phyloP scores from a whole-genome alignment of 2,797 vertebrate species.

The Antrozous pallidus region DNA sequence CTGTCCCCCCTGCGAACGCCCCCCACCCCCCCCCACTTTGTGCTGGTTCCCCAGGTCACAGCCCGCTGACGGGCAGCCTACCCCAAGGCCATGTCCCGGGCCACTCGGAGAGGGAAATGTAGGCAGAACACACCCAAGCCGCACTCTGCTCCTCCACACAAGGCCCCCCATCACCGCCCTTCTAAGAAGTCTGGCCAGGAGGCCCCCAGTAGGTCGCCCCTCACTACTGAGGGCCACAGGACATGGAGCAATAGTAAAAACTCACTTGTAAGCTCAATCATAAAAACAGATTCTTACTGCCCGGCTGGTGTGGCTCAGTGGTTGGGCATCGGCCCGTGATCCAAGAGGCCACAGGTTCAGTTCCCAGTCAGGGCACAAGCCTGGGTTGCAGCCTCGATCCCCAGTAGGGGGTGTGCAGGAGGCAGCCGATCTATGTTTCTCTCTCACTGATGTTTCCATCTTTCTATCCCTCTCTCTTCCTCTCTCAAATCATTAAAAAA shows the following conservation, averaged over 20 bases:
- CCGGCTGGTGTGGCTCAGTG: too few relatives aligned
- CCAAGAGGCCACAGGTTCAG: too few relatives aligned
- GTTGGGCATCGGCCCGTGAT: too few relatives aligned
- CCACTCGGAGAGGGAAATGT: neutral
- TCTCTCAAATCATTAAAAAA: neutral
- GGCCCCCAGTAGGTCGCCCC: neutral
- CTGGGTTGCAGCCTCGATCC: too few relatives aligned
- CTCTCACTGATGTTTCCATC: too few relatives aligned
- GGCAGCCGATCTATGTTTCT: too few relatives aligned
- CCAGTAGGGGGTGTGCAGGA: too few relatives aligned
- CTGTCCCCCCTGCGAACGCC: too few relatives aligned
- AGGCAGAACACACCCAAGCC: neutral
- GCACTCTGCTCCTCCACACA: neutral
- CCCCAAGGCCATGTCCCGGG: neutral
- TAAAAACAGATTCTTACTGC: neutral
- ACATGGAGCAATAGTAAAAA: neutral
- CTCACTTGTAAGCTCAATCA: neutral
- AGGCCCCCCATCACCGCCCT: neutral
- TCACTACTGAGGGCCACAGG: neutral
- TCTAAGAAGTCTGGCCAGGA: neutral
- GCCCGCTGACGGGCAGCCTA: accelerated
- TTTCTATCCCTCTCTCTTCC: too few relatives aligned
- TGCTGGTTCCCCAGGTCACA: neutral
- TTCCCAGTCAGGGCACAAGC: too few relatives aligned
- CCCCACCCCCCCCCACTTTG: neutral